phyloP scores from a whole-genome alignment of 1,140 invertebrate genomes.

The Teleopsis dalmanni region DNA sequence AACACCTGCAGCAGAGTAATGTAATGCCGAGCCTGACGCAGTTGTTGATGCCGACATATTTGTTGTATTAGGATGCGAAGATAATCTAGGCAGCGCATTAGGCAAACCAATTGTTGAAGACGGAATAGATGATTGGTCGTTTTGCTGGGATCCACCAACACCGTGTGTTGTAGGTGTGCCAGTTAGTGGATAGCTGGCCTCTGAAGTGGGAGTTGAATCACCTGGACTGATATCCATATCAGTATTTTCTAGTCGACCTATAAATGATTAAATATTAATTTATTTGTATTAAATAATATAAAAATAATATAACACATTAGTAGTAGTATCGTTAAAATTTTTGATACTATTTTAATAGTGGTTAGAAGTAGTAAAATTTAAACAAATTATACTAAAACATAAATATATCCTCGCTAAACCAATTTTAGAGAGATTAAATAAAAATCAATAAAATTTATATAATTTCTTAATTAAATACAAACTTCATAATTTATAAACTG shows the following conservation, averaged over 20 bases:
- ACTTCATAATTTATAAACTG: no score
- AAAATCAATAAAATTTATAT: no score
- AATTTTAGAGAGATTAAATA: no score
- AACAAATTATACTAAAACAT: constrained; percentile 3
- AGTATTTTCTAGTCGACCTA: constrained; percentile 47
- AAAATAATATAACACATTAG: no score
- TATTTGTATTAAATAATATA: neutral
- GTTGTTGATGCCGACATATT: constrained; percentile 18
- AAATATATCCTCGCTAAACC: no score
- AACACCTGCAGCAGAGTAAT: constrained; percentile 10
- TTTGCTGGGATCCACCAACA: constrained; percentile 11
- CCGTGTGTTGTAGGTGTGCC: constrained; percentile 34
- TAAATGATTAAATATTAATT: no score
- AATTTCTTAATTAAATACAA: no score
- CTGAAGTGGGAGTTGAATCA: constrained; percentile 71
- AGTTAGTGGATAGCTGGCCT: constrained; percentile 49
- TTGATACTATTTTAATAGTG: no score
- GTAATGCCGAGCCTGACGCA: constrained; percentile 11
- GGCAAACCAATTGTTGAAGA: constrained; percentile 54
- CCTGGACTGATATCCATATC: constrained; percentile 85
- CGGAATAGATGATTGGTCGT: constrained; percentile 15
- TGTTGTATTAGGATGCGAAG: constrained; percentile 49
- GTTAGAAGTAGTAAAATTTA: neutral
- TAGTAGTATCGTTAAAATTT: no score
- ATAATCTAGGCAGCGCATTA: constrained; percentile 62